Percentiles rank a stretch among this genome's conserved stretches.
Evolutionary conservation across 1,140 invertebrate species (phyloP).

Genomic region (Drosophila persimilis): DNA sequence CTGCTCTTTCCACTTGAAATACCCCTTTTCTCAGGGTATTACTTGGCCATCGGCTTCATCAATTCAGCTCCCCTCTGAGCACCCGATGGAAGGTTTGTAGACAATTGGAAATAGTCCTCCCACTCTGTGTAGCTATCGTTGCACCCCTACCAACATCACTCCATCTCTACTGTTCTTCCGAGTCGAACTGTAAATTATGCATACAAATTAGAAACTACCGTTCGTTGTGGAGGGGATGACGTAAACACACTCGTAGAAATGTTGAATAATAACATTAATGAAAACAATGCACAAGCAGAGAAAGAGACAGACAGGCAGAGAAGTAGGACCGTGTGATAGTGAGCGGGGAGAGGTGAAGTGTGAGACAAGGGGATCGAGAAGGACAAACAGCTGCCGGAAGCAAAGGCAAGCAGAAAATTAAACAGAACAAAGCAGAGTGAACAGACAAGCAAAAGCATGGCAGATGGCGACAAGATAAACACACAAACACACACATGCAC

Average conservation of each 20-base stretch:
- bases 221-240: slow-evolving; percentile 49
- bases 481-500: slow-evolving; percentile 26
- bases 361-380: background rate
- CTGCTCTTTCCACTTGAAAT: slow-evolving; percentile 35
- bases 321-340: background rate
- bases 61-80: slow-evolving; percentile 20
- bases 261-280: slow-evolving; percentile 78
- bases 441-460: slow-evolving; percentile 22
- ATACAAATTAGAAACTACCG: slow-evolving; percentile 73
- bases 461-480: slow-evolving; percentile 70
- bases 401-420: slow-evolving; percentile 70
- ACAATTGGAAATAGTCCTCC: slow-evolving; percentile 57
- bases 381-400: slow-evolving; percentile 69
- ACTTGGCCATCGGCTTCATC: slow-evolving; percentile 41
- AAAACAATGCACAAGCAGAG: slow-evolving; percentile 50
- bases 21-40: slow-evolving; percentile 38
- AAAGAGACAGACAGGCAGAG: background rate
- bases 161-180: no score
- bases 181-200: slow-evolving; percentile 66
- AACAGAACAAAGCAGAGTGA: slow-evolving; percentile 68
- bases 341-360: background rate
- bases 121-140: slow-evolving; percentile 11
- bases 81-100: slow-evolving; percentile 30
- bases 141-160: background rate
- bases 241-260: slow-evolving; percentile 64